Evolutionary conservation across 2,888 invertebrate genomes (phyloP).

Genomic region (Synergus laeviventris): DNA sequence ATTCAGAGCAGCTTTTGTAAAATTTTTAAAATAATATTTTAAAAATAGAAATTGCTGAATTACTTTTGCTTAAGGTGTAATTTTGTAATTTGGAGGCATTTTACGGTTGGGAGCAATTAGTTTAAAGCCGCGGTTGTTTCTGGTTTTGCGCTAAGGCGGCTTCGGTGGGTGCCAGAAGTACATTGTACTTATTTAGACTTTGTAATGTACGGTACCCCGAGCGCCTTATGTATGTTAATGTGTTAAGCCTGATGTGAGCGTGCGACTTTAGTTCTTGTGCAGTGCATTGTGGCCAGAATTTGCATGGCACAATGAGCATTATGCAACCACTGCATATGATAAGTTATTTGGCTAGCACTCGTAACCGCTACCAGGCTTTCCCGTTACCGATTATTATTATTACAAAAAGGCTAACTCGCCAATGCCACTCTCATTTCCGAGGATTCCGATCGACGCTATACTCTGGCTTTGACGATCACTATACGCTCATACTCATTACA

Average conservation of each 20-base stretch:
- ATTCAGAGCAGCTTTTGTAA: too few species aligned
- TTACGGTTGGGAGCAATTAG: neutral
- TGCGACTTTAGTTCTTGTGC: constrained; percentile 43
- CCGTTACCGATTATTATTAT: constrained; percentile 22
- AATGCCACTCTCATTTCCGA: neutral
- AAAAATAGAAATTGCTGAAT: neutral
- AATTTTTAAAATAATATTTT: too few species aligned
- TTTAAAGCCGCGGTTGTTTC: neutral
- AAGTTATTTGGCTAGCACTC: constrained; percentile 29
- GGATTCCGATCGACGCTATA: constrained; percentile 24
- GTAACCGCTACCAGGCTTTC: neutral
- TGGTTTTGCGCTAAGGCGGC: neutral
- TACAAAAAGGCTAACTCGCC: neutral
- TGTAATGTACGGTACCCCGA: constrained; percentile 61
- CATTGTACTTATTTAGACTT: constrained; percentile 62
- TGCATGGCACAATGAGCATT: constrained; percentile 44
- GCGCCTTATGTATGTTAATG: constrained; percentile 66
- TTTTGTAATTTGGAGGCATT: neutral
- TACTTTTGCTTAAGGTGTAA: neutral
- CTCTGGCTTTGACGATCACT: constrained; percentile 10
- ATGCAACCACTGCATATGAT: constrained; percentile 41
- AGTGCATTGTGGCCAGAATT: constrained; percentile 51
- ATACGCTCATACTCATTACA: neutral
- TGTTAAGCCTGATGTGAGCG: constrained; percentile 61
- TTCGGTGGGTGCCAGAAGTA: neutral